These are phyloP conservation scores for Montipora cactus DNA, from an alignment of 64 coral and sea anemone genomes.

Conservation along the genomic window DNA sequence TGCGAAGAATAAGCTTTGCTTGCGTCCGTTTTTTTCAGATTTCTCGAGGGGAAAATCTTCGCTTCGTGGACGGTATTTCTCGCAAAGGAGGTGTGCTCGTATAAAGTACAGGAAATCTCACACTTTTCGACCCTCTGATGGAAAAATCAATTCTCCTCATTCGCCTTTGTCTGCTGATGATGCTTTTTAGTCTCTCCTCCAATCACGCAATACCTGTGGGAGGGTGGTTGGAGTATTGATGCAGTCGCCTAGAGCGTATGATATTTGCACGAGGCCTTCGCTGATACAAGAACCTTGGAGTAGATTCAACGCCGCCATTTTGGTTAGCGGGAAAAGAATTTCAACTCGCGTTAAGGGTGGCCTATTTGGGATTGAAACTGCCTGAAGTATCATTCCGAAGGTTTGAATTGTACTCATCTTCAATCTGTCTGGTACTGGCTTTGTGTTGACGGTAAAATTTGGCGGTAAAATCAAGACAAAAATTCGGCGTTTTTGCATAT, in stretches of 20 bases:
- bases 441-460: constrained; percentile 3
- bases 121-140: neutral
- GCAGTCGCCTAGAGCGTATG: constrained; percentile 78
- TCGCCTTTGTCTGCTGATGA: constrained; percentile 71
- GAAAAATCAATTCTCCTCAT: constrained; percentile 58
- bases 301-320: constrained; percentile 95
- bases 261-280: constrained; percentile 92
- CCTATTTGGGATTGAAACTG: constrained; percentile 24
- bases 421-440: constrained; percentile 3
- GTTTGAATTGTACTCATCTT: constrained; percentile 70
- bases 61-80: constrained; percentile 7
- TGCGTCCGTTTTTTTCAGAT: constrained; percentile 2
- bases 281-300: constrained; percentile 91
- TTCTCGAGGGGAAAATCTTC: neutral
- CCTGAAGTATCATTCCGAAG: constrained; percentile 67
- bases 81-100: constrained; percentile 34
- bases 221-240: constrained; percentile 87
- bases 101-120: constrained; percentile 24
- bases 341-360: constrained; percentile 63
- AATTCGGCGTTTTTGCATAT: constrained; percentile 95
- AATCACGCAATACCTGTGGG: constrained; percentile 66
- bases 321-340: constrained; percentile 81
- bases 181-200: constrained; percentile 65
- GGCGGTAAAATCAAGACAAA: constrained; percentile 65
- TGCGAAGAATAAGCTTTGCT: neutral